Evolutionary conservation across 2,113 vertebrate species (phyloP).

Genomic region (Catharus bicknelli): DNA sequence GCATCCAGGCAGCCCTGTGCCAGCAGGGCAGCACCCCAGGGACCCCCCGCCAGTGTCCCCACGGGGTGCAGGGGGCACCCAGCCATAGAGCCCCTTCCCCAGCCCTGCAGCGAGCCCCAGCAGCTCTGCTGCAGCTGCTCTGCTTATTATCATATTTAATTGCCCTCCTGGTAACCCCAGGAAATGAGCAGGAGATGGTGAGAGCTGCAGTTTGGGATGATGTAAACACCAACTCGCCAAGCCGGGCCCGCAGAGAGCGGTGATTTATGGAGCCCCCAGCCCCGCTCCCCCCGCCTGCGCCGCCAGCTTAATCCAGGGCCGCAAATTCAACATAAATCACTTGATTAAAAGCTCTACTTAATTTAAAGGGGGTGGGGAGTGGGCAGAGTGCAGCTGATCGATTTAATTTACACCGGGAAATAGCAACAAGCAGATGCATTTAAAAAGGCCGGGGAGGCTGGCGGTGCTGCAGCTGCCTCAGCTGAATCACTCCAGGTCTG

Average conservation of each 20-base stretch:
- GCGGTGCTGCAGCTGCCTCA: not conserved
- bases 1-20: not conserved
- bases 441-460: not conserved
- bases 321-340: slow-evolving; percentile 41
- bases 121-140: slow-evolving; percentile 57
- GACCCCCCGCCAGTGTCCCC: not conserved
- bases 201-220: slow-evolving; percentile 27
- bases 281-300: not conserved
- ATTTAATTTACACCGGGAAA: slow-evolving; percentile 54
- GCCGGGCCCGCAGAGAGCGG: not conserved
- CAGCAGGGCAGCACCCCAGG: not conserved
- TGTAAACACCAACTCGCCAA: slow-evolving; percentile 68
- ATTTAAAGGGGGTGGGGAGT: not conserved
- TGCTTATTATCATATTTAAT: slow-evolving; percentile 80
- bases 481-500: not conserved
- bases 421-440: slow-evolving; percentile 20
- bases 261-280: slow-evolving; percentile 37
- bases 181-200: slow-evolving; percentile 57
- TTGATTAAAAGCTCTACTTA: slow-evolving; percentile 66
- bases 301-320: not conserved
- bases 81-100: not conserved
- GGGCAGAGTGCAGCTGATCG: slow-evolving; percentile 18
- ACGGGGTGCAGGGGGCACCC: fast-evolving
- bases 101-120: not conserved
- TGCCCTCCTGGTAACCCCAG: slow-evolving; percentile 66